Percentiles rank a stretch among this genome's conserved stretches.
Conservation (phyloP, 2,888 invertebrate genomes). For the Temnothorax unifasciatus region DNA sequence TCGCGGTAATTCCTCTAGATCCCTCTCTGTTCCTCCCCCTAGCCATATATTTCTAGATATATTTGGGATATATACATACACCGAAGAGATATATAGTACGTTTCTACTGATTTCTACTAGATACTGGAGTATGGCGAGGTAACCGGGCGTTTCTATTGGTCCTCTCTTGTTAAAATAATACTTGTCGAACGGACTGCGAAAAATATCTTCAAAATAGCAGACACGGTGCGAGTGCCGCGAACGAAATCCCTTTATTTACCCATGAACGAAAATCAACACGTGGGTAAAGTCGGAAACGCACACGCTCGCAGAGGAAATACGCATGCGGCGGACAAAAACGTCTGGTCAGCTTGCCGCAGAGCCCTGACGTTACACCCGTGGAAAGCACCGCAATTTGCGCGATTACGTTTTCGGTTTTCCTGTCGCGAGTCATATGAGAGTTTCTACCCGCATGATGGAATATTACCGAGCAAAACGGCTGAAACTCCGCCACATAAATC, state of each 20-base stretch:
- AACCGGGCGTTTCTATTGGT: conserved; percentile 27
- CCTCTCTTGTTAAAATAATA: conserved; percentile 48
- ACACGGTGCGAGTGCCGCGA: conserved; percentile 33
- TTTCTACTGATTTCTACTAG: conserved; percentile 27
- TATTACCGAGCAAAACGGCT: conserved; percentile 47
- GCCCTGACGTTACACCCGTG: conserved; percentile 39
- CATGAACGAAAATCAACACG: conserved; percentile 58
- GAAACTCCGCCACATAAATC: conserved; percentile 69
- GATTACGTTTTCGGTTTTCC: conserved; percentile 58
- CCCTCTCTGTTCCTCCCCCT: not conserved
- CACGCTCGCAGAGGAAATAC: conserved; percentile 32
- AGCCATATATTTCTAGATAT: not conserved
- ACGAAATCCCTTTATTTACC: conserved; percentile 58
- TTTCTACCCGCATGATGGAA: conserved; percentile 46
- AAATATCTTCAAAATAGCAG: conserved; percentile 55
- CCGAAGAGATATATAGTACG: not conserved
- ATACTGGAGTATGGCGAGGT: not conserved
- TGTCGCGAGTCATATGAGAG: conserved; percentile 54
- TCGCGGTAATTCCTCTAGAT: not conserved
- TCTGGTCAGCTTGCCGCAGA: conserved; percentile 46
- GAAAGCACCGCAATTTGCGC: conserved; percentile 69
- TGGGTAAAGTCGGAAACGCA: conserved; percentile 51
- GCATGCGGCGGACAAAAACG: conserved; percentile 48
- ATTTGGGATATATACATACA: conserved; percentile 18
- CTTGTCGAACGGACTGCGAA: conserved; percentile 41